These are phyloP conservation scores for Elgonia sp. DNA, from an alignment of 2,888 invertebrate species.

Conservation along the genomic window DNA sequence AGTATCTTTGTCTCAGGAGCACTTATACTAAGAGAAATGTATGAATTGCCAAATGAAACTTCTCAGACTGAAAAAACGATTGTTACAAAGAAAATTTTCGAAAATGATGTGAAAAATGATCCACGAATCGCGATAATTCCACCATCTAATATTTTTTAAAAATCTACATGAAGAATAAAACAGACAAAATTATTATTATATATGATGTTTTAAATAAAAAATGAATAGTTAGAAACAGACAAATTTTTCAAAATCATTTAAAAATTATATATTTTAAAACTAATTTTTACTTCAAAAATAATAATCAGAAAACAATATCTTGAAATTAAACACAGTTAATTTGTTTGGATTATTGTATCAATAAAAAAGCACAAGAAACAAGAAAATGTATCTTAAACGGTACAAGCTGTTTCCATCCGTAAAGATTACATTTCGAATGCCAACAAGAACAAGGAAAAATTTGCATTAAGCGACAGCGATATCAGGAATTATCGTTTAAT, in stretches of 20 bases:
- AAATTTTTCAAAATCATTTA: no score
- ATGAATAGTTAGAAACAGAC: no score
- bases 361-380: neutral
- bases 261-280: no score
- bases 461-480: slow-evolving; percentile 15
- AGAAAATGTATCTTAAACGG: slow-evolving; percentile 31
- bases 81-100: neutral
- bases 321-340: neutral
- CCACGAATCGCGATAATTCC: no score
- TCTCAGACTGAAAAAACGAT: neutral
- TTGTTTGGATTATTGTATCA: neutral
- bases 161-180: no score
- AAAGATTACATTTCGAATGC: slow-evolving; percentile 20
- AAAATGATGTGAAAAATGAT: neutral
- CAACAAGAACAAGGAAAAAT: slow-evolving; percentile 22
- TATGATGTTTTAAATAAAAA: no score
- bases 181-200: no score
- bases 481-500: slow-evolving; percentile 42
- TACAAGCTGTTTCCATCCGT: slow-evolving; percentile 41
- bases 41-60: neutral
- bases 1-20: slow-evolving; percentile 13
- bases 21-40: slow-evolving; percentile 22
- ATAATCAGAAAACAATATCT: neutral
- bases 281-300: no score
- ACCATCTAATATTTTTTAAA: no score